Evolutionary conservation across 2,113 vertebrate species (phyloP), one percentile per base, ranked within the genome.

Genomic region (Pontoporia blainvillei): DNA sequence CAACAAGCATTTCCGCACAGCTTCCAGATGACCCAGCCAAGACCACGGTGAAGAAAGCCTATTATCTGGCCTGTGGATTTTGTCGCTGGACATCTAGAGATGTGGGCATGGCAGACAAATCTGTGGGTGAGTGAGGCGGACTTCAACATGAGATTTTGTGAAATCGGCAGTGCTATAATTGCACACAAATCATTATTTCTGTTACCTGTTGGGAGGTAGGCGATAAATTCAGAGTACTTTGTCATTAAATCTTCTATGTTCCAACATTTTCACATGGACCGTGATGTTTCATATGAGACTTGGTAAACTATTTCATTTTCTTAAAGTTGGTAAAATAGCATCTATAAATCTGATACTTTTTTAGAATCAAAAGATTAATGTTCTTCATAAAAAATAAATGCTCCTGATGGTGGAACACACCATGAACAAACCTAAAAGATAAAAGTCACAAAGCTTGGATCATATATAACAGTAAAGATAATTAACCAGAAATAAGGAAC

Each of bases 1-100:
- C 99, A 92, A 99, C 99, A 0, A 99, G 99, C 98, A 99, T 99
- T 97, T 99, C 99, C 2, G 99, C 99, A 41, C 99, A 99, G 0
- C 98, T 99, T 86, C 99, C 99, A 0, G 99, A 99, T 12, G 99
- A 99, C 97, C 99, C 99, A 0, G 99, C 99, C 92, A 99, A 99
- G 98, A 99, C 99, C 3, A 98, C 99, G 93, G 99, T 99, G 99
- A 99, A 99, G 99, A 99, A 99, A 97, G 99, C 99, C 0, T 99
- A 99, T 93, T 99, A 99, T 96, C 95, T 99, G 95, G 99, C 99
- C 92, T 99, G 99, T 95, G 99, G 99, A 13, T 99, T 99, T 98
- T 99, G 99, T 97, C 99, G 99, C 96, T 99, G 99, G 99, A 99
- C 99, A 0, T 99, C 99, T 29, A 99, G 99, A 88, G 99, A 99